Base-by-base conservation (phyloP, 1,140 invertebrate species). In the Rhyacophila brunnea region DNA sequence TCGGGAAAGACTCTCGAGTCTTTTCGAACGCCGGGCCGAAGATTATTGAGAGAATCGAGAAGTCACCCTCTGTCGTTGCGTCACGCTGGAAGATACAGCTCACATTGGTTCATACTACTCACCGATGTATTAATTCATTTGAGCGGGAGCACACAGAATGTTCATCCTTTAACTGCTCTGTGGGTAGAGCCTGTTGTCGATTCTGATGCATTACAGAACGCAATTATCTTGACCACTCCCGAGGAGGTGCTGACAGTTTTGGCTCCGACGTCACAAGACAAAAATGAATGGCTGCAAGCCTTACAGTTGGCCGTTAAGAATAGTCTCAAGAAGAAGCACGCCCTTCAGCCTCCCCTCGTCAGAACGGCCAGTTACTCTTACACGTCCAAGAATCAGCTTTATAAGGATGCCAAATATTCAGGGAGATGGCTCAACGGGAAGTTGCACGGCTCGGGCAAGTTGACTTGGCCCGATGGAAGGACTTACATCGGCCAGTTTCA, bases 381-480 rank as follows among this genome's bases (percentile, higher is more conserved):
- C 71, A 83, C 80, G 0, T 75, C 68, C 44, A 92, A 89, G 70
- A 84, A 84, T 71, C 68, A 78, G 7, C 78, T 81, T 55, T 92
- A 85, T 67, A 89, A 91, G 71, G 87, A 90, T 68, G 89, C 91
- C 0, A 87, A 83, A 56, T 94, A 92, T 68, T 77, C 71, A 69
- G 89, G 88, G 1, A 78, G 84, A 48, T 94, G 91, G 91, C 71
- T 87, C 11, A 86, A 85, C 70, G 91, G 89, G 1, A 89, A 92
- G 67, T 78, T 93, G 61, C 89, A 95, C 72, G 92, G 92, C 9
- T 78, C 80, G 64, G 92, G 92, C 2, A 87, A 88, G 73, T 70
- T 95, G 23, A 84, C 87, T 68, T 95, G 90, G 89, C 72, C 82
- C 4, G 91, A 95, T 77, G 90, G 90, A 1, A 85, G 84, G 61